Evolutionary conservation across 1,140 invertebrate genomes (phyloP), one percentile per base, ranked within the genome.

Genomic region (Ditylenchus dipsaci): DNA sequence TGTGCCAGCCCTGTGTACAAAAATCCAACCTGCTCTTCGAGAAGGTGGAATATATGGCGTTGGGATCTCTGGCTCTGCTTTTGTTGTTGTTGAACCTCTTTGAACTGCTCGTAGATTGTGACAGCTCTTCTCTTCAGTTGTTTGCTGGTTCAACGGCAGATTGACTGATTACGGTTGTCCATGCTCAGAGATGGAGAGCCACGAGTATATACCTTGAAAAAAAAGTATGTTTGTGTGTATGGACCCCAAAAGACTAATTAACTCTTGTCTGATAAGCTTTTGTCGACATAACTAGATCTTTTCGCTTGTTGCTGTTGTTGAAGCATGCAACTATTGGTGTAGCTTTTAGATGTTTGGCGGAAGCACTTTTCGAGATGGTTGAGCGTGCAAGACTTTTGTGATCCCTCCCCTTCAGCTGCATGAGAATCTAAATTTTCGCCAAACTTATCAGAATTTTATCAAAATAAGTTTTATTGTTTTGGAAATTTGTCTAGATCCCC

Each of bases 271-370:
- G n/a, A 62, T 19, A 29, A 21, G 15, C 19, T 27, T 29, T 42
- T 42, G 15, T 29, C 27, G 15, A 29, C 38, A 33, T 62, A 62
- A 17, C 60, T 33, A 11, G 38, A 17, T 11, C 66, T 19, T 47
- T n/a, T n/a, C 15, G 17, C 29, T 67, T 21, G 17, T n/a, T 26
- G 9, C 49, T 53, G 49, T 38, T 38, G 33, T 15, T 65, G 64
- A 38, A 47, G 9, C 9, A 68, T 38, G 62, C 65, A 11, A 68
- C n/a, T 23, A 68, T 68, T 30, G 66, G 66, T 1, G 66, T 68
- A 8, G 66, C 19, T 43, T 53, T 42, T 68, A 68, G 21, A 68
- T 68, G 62, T 66, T 66, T 56, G 66, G 26, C n/a, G 66, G 62
- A 9, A 68, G 62, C 19, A 68, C 66, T 66, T 68, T 68, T n/a